phyloP scores from a whole-genome alignment of 2,888 invertebrate genomes.

The Dryomyza anilis region DNA sequence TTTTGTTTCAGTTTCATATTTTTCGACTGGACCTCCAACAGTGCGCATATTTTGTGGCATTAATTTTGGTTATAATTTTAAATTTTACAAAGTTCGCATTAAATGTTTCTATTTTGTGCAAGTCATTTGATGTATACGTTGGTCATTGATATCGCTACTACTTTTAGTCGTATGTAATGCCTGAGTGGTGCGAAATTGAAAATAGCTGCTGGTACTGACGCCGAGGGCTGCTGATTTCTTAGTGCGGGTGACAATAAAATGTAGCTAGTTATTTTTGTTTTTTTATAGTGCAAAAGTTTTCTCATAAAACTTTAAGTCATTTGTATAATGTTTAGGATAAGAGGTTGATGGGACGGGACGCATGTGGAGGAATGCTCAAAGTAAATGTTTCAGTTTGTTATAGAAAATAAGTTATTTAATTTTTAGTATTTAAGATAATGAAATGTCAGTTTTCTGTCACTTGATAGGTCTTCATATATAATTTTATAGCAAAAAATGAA shows the following conservation, averaged over 20 bases:
- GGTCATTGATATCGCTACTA: too few relatives aligned
- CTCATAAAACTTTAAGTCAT: conserved; percentile 12
- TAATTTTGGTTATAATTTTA: conserved; percentile 9
- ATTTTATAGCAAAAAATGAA: too few relatives aligned
- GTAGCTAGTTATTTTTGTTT: background rate
- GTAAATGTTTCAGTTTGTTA: background rate
- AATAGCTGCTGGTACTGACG: too few relatives aligned
- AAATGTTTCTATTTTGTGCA: too few relatives aligned
- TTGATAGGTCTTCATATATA: too few relatives aligned
- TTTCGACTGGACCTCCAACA: background rate
- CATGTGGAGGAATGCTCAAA: background rate
- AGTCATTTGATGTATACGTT: too few relatives aligned
- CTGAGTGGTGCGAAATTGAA: too few relatives aligned
- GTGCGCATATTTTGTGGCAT: conserved; percentile 11
- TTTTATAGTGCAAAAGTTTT: background rate
- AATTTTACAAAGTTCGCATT: conserved; percentile 9
- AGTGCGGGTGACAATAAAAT: conserved; percentile 11
- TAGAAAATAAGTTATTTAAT: too few relatives aligned
- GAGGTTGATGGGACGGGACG: background rate
- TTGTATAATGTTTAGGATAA: conserved; percentile 5
- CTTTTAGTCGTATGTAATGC: too few relatives aligned
- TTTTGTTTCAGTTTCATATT: background rate
- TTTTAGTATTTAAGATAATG: too few relatives aligned
- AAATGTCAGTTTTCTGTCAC: too few relatives aligned
- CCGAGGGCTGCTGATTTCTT: background rate